These are phyloP conservation scores for Archivesica marissinica DNA, from an alignment of 1,140 invertebrate genomes.

Conservation along the genomic window DNA sequence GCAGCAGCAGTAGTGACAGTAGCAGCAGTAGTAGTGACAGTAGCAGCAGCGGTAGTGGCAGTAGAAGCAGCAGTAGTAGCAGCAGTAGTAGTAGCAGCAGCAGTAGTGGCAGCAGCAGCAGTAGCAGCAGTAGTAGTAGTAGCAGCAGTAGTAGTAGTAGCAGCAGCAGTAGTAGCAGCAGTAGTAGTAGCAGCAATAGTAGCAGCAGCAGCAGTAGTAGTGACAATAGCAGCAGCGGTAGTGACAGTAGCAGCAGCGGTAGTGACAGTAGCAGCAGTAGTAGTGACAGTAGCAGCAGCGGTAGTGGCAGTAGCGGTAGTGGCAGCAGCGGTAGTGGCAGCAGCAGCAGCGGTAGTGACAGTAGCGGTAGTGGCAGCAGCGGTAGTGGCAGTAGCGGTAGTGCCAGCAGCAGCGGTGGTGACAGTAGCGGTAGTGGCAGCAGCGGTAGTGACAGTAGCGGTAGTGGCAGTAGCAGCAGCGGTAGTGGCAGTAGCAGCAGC, in stretches of 20 bases:
- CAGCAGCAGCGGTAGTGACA: not conserved
- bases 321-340: constrained; percentile 20
- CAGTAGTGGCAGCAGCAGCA: too few species aligned
- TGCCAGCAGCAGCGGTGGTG: not conserved
- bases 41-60: not conserved
- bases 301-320: constrained; percentile 21
- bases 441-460: not conserved
- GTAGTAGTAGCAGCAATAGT: not conserved
- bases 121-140: too few species aligned
- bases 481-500: too few species aligned
- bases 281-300: constrained; percentile 27
- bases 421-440: not conserved
- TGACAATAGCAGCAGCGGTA: constrained; percentile 2
- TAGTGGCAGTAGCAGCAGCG: constrained; percentile 1
- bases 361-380: constrained; percentile 10
- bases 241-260: constrained; percentile 6
- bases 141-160: too few species aligned
- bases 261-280: constrained; percentile 27
- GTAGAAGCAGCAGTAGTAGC: not conserved
- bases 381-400: not conserved
- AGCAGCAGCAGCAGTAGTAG: constrained; percentile 20
- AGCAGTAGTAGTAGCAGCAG: too few species aligned
- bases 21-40: not conserved
- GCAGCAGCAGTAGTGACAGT: not conserved
- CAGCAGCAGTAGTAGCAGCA: constrained; percentile 20